Percentiles rank a stretch among this genome's conserved stretches.
Conservation (phyloP, 2,113 vertebrate genomes). For the Plotosus lineatus region DNA sequence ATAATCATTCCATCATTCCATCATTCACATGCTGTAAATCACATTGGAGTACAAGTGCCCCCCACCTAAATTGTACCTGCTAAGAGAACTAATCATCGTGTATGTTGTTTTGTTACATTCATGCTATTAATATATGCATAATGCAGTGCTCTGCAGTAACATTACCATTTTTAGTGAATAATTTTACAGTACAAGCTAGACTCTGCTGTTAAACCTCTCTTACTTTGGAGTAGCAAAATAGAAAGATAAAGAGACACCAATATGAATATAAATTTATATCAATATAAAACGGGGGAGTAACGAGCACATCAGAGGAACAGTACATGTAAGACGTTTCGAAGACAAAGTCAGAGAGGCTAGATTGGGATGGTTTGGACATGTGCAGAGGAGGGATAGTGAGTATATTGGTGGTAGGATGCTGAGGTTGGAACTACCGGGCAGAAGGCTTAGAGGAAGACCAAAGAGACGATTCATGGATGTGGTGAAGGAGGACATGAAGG, state of each 20-base stretch:
- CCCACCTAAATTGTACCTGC: not conserved
- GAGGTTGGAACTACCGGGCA: too few relatives aligned
- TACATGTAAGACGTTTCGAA: too few relatives aligned
- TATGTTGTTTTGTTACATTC: not conserved
- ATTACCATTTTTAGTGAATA: constrained; percentile 2
- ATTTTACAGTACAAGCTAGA: not conserved
- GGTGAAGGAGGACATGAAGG: too few relatives aligned
- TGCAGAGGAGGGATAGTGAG: too few relatives aligned
- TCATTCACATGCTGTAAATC: not conserved
- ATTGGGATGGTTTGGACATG: too few relatives aligned
- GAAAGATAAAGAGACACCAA: not conserved
- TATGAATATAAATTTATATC: not conserved
- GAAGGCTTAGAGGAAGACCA: too few relatives aligned
- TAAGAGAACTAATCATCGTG: not conserved
- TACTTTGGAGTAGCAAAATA: not conserved
- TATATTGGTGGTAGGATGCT: too few relatives aligned
- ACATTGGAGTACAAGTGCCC: not conserved
- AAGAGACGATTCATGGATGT: too few relatives aligned
- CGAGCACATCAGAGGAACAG: too few relatives aligned
- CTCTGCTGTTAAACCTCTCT: not conserved
- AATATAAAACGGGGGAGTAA: too few relatives aligned
- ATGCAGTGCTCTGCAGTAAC: not conserved
- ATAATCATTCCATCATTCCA: not conserved
- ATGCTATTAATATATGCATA: not conserved
- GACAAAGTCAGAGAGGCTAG: too few relatives aligned